Evolutionary conservation across 2,113 vertebrate species (phyloP), one percentile per base, ranked within the genome.

Genomic region (Engystomops pustulosus): DNA sequence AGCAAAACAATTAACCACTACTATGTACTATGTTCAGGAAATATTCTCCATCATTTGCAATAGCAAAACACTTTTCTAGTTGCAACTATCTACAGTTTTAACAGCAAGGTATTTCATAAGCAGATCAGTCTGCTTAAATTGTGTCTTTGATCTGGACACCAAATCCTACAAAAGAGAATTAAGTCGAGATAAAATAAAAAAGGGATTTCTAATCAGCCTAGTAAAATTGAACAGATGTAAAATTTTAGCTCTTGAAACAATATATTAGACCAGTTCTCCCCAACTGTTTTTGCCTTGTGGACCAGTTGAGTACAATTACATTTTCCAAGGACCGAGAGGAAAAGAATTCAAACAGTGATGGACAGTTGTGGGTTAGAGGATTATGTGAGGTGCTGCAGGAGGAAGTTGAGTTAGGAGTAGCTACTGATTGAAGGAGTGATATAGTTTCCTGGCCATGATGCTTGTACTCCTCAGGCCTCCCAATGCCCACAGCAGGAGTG

Each of bases 1-100:
- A 72, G 51, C 49, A 41, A 30, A 58, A 55, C 32, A 82, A 72
- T 72, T 72, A 82, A 55, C 80, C 68, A 72, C 49, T n/a, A n/a
- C n/a, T n/a, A n/a, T n/a, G n/a, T 71, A 70, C 23, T 9, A 27
- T 71, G 23, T 71, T 27, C 5, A 11, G 5, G 25, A 51, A 74
- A 74, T 18, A 11, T 5, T 12, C n/a, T 27, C 32, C 23, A 70
- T n/a, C 36, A 44, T 70, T 38, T 4, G 3, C 12, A 65, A 65
- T 17, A 2, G 34, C 8, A 14, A 67, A 17, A 34, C 10, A 30
- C 3, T 2, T 36, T 67, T 67, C 30, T 32, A 32, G 27, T 32
- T 65, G 32, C 27, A 34, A 8, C 17, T 8, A 38, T 38, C 32
- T 70, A 44, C 25, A 70, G n/a, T 70, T 36, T 68, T 36, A 36